Base-by-base conservation (phyloP, 2,888 invertebrate genomes). In the Salticus scenicus region DNA sequence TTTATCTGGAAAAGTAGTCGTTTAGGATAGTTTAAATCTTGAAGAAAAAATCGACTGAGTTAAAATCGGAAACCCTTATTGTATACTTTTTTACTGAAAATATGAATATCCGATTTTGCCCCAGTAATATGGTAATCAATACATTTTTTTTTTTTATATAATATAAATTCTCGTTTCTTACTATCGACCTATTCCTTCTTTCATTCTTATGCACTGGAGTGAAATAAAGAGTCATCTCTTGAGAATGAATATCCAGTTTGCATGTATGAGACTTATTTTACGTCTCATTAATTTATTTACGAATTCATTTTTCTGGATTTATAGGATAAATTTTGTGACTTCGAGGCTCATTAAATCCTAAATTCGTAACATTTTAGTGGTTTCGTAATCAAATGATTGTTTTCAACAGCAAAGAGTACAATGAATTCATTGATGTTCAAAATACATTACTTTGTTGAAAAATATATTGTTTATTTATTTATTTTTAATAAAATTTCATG, bases 281-380 rank as follows among this genome's bases (percentile, higher is more conserved):
- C 75, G 66, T 28, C 75, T 75, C 75, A 75, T 75, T 64, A 75
- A 28, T 37, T 17, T 64, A 75, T 66, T 64, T 66, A 75, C 41
- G 75, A 66, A 64, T 75, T 75, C 64, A 75, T 66, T 75, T 75
- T 75, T 75, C 75, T 64, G n/a, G n/a, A n/a, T n/a, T n/a, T n/a
- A n/a, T n/a, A 33, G 14, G 7, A 31, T 20, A 37, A n/a, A 33
- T 28, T n/a, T 42, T 10, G 66, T 41, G 64, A 66, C 41, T 64
- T 41, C 27, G n/a, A 28, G 75, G 64, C 75, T 75, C 64, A 66
- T 75, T 75, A 41, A 75, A 66, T 64, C 37, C 27, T 14, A 28
- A 41, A 41, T 75, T 57, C 64, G 64, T n/a, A 28, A 28, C 66
- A 28, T 75, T 64, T 24, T 27, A 28, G 28, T 41, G 64, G 64